Evolutionary conservation across 2,888 invertebrate genomes (phyloP).

Genomic region (Dimorphilus gyrociliatus): DNA sequence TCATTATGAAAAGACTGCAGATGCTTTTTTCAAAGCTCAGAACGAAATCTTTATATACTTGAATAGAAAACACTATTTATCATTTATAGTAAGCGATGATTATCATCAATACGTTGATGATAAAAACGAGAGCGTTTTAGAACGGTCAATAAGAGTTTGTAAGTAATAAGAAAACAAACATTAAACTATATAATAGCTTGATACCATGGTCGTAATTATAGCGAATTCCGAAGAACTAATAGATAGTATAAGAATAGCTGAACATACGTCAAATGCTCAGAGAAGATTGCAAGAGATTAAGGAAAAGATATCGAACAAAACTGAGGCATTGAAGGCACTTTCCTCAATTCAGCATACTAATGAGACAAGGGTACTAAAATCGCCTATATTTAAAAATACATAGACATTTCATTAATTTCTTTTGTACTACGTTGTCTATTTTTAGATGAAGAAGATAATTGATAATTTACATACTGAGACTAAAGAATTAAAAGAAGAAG

Average conservation of each 20-base stretch:
- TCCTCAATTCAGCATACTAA: conserved; percentile 61
- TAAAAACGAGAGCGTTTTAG: conserved; percentile 14
- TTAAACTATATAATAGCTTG: no score
- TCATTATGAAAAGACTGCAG: no score
- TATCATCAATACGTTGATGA: conserved; percentile 46
- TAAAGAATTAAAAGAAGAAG: conserved; percentile 61
- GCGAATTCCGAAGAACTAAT: no score
- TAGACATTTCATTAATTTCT: not conserved
- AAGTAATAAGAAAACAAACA: no score
- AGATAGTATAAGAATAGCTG: conserved; percentile 17
- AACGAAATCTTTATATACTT: conserved; percentile 58
- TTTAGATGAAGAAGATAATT: conserved; percentile 43
- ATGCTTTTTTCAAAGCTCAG: conserved; percentile 62
- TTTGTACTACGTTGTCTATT: conserved; percentile 2
- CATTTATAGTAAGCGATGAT: conserved; percentile 68
- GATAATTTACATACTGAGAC: conserved; percentile 57
- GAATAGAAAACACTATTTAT: conserved; percentile 71
- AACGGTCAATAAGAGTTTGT: no score
- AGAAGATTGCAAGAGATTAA: conserved; percentile 65
- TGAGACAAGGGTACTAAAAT: conserved; percentile 49
- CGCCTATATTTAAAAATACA: not conserved
- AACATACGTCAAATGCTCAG: conserved; percentile 41
- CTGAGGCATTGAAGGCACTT: conserved; percentile 63
- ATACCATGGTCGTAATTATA: no score
- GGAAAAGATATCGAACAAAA: conserved; percentile 67